phyloP scores from a whole-genome alignment of 2,113 vertebrate genomes.

The Zosterops borbonicus region DNA sequence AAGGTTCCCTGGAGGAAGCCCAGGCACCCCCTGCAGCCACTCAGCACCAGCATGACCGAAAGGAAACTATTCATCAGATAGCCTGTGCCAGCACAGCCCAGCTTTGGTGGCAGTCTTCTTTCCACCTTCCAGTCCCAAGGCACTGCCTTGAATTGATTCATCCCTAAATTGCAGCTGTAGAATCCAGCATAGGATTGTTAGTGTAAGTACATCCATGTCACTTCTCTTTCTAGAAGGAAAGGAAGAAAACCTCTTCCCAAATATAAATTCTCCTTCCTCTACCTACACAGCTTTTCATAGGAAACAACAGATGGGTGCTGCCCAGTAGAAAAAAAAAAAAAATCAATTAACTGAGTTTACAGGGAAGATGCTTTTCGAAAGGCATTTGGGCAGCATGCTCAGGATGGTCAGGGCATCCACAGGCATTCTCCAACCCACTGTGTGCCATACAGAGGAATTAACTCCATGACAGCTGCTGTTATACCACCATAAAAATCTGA shows the following conservation, averaged over 20 bases:
- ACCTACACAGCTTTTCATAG: neutral
- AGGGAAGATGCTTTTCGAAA: neutral
- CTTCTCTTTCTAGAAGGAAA: neutral
- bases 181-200: fast-evolving
- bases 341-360: neutral
- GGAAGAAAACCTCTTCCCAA: neutral
- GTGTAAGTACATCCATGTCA: neutral
- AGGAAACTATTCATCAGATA: neutral
- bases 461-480: neutral
- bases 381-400: fast-evolving
- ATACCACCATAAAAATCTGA: neutral
- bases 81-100: neutral
- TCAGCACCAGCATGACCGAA: neutral
- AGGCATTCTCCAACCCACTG: neutral
- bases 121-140: neutral
- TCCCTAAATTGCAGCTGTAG: neutral
- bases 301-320: neutral
- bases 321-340: neutral
- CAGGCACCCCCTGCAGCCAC: neutral
- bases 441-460: neutral
- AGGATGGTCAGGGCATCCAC: neutral
- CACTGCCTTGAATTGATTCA: neutral
- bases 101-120: neutral
- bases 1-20: neutral
- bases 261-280: neutral